Conservation (phyloP, 2,888 invertebrate genomes). For the Ethmia dodecea region DNA sequence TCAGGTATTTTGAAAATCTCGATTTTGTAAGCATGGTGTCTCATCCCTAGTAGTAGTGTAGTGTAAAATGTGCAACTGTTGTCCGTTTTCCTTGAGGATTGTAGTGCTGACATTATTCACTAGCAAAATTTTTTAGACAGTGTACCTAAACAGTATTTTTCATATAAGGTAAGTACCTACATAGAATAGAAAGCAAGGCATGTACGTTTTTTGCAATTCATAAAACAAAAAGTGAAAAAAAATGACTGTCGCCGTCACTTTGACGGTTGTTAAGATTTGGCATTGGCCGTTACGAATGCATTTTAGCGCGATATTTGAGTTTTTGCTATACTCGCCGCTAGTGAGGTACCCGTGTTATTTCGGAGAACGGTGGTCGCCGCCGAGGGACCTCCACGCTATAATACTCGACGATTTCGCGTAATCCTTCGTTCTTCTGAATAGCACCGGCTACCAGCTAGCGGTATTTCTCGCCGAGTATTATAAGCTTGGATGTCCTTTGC, state of each 20-base stretch:
- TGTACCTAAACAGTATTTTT: too few species aligned
- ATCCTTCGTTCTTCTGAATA: slow-evolving; percentile 57
- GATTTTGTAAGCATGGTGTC: too few species aligned
- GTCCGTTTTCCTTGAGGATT: too few species aligned
- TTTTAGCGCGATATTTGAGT: background rate
- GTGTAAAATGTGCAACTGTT: too few species aligned
- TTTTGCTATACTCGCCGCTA: slow-evolving; percentile 26
- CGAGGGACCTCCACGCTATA: slow-evolving; percentile 55
- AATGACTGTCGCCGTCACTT: slow-evolving; percentile 6
- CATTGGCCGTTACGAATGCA: background rate
- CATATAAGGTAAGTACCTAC: too few species aligned
- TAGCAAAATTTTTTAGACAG: too few species aligned
- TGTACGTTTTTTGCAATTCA: too few species aligned
- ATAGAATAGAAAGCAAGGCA: too few species aligned
- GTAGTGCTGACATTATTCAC: too few species aligned
- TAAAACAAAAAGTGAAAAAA: slow-evolving; percentile 4
- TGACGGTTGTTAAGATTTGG: background rate
- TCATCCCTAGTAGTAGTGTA: too few species aligned
- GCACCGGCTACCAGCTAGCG: slow-evolving; percentile 45
- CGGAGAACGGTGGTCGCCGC: slow-evolving; percentile 62
- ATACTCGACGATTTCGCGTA: slow-evolving; percentile 52
- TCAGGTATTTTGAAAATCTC: too few species aligned
- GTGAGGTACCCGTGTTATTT: slow-evolving; percentile 50
- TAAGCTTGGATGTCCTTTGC: slow-evolving; percentile 63
- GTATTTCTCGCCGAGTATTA: slow-evolving; percentile 52